Base-by-base conservation (phyloP, 2,797 vertebrate species). In the Steatocranus sp. region DNA sequence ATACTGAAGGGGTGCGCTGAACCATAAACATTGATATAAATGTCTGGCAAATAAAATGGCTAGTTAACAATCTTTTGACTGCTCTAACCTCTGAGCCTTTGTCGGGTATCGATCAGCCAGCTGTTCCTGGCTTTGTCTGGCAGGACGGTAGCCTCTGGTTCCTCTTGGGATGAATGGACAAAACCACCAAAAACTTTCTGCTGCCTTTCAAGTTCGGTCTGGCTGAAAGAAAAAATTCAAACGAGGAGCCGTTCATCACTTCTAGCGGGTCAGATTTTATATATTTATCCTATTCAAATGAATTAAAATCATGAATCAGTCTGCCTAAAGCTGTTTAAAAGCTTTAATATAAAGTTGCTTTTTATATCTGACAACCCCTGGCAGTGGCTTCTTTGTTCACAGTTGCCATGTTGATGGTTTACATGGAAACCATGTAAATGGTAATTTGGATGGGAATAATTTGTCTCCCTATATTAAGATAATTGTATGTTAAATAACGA, bases 61-160 rank as follows among this genome's bases (percentile, higher is more conserved):
- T 96, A 96, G 96, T 96, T 96, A 97, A 96, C 96, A 96, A 95
- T 96, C 96, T 96, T 96, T 96, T 96, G 96, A 96, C 95, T 95
- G 95, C 95, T 93, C 94, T 95, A 96, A 96, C 95, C 96, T 96
- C 95, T 86, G 92, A 94, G 95, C 95, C 87, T 96, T 96, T 96
- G 96, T 96, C 77, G 85, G 86, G 91, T 95, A 96, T 97, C 95
- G 96, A 97, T 97, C 96, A 95, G 94, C 93, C 96, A 97, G 96
- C 96, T 97, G 96, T 96, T 95, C 91, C 82, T 73, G 88, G 89
- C 91, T 94, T 96, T 95, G 95, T 96, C 86, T 84, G 90, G 88
- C 91, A 89, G 93, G 82, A 92, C 58, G 78, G 94, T 89, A 95
- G 92, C 92, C 92, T 94, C 94, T 93, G 93, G 89, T 94, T 93